These are phyloP conservation scores for Atopsyche davidsoni DNA, from an alignment of 1,140 invertebrate genomes.

Conservation along the genomic window DNA sequence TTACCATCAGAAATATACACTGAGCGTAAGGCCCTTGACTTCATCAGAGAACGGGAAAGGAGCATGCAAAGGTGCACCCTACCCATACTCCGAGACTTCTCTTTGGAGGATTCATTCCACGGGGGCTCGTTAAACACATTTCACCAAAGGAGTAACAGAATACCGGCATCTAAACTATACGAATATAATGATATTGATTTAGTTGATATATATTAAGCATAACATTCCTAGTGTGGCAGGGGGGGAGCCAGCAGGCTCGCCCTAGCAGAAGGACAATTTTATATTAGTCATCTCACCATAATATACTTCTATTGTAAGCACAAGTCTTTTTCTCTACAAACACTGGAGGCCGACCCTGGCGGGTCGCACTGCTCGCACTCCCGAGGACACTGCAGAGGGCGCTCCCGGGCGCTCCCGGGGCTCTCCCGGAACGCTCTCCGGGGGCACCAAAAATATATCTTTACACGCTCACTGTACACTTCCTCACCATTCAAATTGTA, in stretches of 20 bases:
- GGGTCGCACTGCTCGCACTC: background rate
- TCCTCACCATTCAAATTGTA: slow-evolving; percentile 3
- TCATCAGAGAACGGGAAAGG: too few relatives aligned
- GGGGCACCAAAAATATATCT: slow-evolving; percentile 12
- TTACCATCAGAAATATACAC: too few relatives aligned
- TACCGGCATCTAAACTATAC: slow-evolving; percentile 30
- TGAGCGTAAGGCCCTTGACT: too few relatives aligned
- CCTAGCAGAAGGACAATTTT: slow-evolving; percentile 15
- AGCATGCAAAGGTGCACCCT: too few relatives aligned
- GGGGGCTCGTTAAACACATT: too few relatives aligned
- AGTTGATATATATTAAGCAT: slow-evolving; percentile 22
- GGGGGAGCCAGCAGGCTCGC: slow-evolving; percentile 2
- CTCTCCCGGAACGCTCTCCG: slow-evolving; percentile 12
- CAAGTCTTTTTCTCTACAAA: slow-evolving; percentile 26
- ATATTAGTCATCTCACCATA: slow-evolving; percentile 5
- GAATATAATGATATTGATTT: slow-evolving; percentile 26
- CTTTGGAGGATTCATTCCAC: too few relatives aligned
- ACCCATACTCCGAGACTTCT: too few relatives aligned
- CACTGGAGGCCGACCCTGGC: slow-evolving; percentile 10
- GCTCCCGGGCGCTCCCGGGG: too few relatives aligned
- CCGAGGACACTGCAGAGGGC: slow-evolving; percentile 11
- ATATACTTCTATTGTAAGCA: too few relatives aligned
- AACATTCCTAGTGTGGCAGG: slow-evolving; percentile 18
- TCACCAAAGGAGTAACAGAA: slow-evolving; percentile 27
- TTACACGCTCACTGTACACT: slow-evolving; percentile 25